phyloP scores from a whole-genome alignment of 2,888 invertebrate species.

The Sarcophaga rosellei region DNA sequence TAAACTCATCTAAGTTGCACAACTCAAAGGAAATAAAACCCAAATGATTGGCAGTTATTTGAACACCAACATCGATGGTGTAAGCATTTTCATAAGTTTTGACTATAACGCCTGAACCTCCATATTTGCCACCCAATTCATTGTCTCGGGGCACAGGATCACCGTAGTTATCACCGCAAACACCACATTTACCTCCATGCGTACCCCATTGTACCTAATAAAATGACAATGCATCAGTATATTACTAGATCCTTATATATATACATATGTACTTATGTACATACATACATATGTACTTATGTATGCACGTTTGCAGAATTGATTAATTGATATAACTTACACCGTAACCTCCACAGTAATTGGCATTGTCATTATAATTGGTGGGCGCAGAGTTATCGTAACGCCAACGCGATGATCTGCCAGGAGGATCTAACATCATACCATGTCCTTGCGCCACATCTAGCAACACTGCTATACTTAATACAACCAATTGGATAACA shows the following conservation, averaged over 20 bases:
- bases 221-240: not conserved
- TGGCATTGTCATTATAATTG: constrained; percentile 83
- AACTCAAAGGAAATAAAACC: constrained; percentile 82
- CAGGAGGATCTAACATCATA: constrained; percentile 82
- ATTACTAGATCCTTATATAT: too few relatives aligned
- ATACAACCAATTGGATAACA: not conserved
- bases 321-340: constrained; percentile 69
- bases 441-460: constrained; percentile 81
- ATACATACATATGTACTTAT: too few relatives aligned
- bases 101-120: constrained; percentile 82
- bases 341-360: constrained; percentile 83
- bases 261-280: too few relatives aligned
- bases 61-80: constrained; percentile 74
- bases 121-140: constrained; percentile 83
- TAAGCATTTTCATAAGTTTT: constrained; percentile 77
- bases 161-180: constrained; percentile 83
- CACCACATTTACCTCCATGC: constrained; percentile 82
- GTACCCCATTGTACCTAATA: constrained; percentile 79
- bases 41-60: constrained; percentile 81
- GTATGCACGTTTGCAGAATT: too few relatives aligned
- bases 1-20: constrained; percentile 81
- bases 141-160: constrained; percentile 81
- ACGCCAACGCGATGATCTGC: constrained; percentile 83
- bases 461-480: not conserved
- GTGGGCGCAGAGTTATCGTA: constrained; percentile 80